Conservation (phyloP, 1,140 invertebrate species). For the Ips nitidus region DNA sequence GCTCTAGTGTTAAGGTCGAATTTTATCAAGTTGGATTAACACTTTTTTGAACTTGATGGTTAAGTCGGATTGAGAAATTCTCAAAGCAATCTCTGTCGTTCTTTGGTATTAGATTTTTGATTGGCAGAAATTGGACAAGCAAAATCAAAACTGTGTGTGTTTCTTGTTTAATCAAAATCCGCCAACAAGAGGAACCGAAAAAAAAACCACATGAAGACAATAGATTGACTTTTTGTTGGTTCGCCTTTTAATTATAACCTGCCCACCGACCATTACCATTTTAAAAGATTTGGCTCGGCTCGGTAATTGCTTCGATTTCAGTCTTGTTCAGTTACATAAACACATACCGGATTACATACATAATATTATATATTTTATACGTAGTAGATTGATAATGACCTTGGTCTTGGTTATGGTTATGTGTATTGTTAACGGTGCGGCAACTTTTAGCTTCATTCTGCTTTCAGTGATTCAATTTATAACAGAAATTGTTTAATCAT, state of each 20-base stretch:
- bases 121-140: no score
- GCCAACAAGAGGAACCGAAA: no score
- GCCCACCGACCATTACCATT: conserved; percentile 2
- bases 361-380: neutral
- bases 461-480: neutral
- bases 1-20: no score
- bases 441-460: neutral
- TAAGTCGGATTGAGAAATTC: no score
- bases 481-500: neutral
- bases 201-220: no score
- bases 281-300: neutral
- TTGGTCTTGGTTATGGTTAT: conserved; percentile 6
- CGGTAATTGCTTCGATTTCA: conserved; percentile 2
- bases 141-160: no score
- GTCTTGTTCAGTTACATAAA: conserved; percentile 16
- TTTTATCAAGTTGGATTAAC: no score
- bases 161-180: no score
- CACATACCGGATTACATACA: conserved; percentile 8
- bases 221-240: neutral
- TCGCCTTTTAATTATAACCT: neutral
- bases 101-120: no score
- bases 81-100: no score
- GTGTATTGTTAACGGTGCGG: neutral
- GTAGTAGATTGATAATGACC: conserved; percentile 9
- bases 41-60: no score